These are phyloP conservation scores for Propithecus perrieri DNA, from an alignment of 2,797 vertebrate genomes.

Conservation along the genomic window DNA sequence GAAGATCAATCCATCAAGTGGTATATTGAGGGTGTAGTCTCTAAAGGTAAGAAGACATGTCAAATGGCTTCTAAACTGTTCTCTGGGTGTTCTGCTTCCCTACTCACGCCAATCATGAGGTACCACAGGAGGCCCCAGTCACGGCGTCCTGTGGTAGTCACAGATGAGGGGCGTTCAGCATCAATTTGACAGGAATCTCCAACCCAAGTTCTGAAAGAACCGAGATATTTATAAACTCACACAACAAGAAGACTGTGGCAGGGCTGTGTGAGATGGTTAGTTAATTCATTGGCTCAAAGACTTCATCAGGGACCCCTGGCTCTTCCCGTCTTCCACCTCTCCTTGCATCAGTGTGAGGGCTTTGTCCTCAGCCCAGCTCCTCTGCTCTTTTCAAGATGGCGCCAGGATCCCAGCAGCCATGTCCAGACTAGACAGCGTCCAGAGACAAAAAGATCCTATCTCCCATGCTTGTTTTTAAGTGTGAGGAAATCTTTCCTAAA, in stretches of 20 bases:
- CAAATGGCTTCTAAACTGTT: neutral
- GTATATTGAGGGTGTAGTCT: neutral
- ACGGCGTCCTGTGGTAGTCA: neutral
- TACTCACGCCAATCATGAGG: neutral
- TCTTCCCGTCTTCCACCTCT: neutral
- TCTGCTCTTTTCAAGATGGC: neutral
- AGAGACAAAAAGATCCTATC: neutral
- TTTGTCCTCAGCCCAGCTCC: neutral
- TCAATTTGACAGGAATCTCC: neutral
- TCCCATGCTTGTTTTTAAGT: neutral
- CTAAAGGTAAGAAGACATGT: neutral
- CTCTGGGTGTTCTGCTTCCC: neutral
- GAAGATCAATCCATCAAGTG: neutral
- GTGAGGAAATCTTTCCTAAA: neutral
- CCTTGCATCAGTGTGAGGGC: neutral
- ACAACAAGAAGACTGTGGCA: neutral
- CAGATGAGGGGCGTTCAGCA: neutral
- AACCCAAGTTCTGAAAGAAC: neutral
- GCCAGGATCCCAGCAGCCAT: neutral
- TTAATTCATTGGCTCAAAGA: neutral
- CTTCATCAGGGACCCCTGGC: neutral
- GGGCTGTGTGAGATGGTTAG: neutral
- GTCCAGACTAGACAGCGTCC: neutral
- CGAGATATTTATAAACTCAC: neutral
- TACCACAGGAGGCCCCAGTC: neutral